phyloP scores from a whole-genome alignment of 2,113 vertebrate species.

The Pteruthius melanotis region DNA sequence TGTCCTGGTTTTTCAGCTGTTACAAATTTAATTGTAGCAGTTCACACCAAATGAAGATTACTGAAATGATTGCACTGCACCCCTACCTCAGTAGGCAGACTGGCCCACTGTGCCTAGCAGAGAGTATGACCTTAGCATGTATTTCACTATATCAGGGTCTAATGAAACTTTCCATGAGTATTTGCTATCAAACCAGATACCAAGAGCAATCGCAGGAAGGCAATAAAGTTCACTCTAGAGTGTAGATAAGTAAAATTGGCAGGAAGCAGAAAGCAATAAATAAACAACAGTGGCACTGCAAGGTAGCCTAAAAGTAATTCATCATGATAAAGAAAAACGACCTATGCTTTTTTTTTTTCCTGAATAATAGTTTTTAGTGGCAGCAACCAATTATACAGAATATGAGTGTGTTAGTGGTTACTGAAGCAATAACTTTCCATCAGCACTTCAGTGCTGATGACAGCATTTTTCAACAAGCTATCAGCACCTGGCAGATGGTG shows the following conservation, averaged over 20 bases:
- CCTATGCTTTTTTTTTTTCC: neutral
- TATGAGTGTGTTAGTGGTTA: neutral
- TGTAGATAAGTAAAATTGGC: neutral
- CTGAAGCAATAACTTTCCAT: conserved; percentile 49
- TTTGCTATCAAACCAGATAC: neutral
- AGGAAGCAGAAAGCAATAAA: conserved; percentile 3
- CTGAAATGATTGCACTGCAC: neutral
- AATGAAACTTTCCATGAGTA: neutral
- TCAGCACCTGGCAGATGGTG: conserved; percentile 59
- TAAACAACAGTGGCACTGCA: neutral
- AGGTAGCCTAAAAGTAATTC: conserved; percentile 32
- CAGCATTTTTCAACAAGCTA: conserved; percentile 53
- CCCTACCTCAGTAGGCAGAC: neutral
- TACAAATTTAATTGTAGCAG: neutral
- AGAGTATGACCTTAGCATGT: neutral
- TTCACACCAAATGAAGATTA: neutral
- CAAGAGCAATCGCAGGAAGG: neutral
- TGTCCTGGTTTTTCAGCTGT: neutral
- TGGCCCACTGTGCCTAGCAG: neutral
- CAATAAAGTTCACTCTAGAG: neutral
- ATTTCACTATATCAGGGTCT: neutral
- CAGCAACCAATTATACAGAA: conserved; percentile 14
- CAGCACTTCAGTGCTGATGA: conserved; percentile 19
- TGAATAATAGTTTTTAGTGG: conserved; percentile 21
- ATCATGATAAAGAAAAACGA: conserved; percentile 22